phyloP scores from a whole-genome alignment of 2,113 vertebrate genomes.

The Anolis sagrei region DNA sequence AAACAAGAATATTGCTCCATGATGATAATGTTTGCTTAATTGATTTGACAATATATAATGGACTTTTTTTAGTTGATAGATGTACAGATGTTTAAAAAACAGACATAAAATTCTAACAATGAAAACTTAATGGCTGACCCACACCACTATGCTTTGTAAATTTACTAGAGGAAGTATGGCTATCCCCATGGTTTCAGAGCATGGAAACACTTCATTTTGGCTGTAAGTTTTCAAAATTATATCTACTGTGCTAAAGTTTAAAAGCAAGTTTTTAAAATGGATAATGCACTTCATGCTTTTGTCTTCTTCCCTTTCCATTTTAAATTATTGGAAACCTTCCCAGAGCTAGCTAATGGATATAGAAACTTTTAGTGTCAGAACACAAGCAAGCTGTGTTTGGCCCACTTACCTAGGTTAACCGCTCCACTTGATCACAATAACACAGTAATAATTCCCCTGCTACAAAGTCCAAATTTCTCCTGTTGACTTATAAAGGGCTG shows the following conservation, averaged over 20 bases:
- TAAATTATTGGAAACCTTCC: not conserved
- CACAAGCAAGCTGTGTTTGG: not conserved
- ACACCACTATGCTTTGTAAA: not conserved
- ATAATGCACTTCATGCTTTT: not conserved
- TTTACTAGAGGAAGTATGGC: not conserved
- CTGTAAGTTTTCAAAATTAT: not conserved
- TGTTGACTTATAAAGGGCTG: not conserved
- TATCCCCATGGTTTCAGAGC: not conserved
- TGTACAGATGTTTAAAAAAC: too few relatives aligned
- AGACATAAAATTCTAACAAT: not conserved
- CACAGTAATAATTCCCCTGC: not conserved
- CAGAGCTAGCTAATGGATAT: not conserved
- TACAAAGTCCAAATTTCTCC: not conserved
- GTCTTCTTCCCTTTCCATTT: not conserved
- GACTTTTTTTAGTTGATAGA: too few relatives aligned
- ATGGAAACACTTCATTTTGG: not conserved
- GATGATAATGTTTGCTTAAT: not conserved
- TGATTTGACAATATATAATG: not conserved
- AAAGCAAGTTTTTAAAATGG: not conserved
- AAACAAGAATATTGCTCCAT: not conserved
- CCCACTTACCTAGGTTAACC: not conserved
- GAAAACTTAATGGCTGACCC: not conserved
- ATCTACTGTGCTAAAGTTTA: not conserved
- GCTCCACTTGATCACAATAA: not conserved
- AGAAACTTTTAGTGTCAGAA: not conserved